Evolutionary conservation across 2,113 vertebrate species (phyloP).

Genomic region (Isurus oxyrinchus): DNA sequence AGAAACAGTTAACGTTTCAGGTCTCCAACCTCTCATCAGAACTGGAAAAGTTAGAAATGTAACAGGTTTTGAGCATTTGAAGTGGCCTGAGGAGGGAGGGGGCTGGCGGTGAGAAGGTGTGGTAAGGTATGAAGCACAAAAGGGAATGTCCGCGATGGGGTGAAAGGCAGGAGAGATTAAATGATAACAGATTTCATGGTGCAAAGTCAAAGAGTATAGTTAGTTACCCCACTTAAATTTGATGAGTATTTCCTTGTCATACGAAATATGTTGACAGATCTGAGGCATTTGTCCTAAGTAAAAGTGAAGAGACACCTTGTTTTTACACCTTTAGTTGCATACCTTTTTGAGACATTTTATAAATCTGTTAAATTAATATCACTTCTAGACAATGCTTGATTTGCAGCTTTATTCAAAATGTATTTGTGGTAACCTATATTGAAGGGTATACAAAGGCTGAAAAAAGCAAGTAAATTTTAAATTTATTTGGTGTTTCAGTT

Average conservation of each 20-base stretch:
- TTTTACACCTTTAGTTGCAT: background rate
- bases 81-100: too few species aligned
- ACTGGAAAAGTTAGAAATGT: too few species aligned
- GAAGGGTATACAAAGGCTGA: background rate
- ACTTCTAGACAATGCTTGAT: background rate
- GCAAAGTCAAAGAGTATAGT: background rate
- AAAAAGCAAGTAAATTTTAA: background rate
- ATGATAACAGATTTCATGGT: too few species aligned
- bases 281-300: background rate
- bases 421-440: background rate
- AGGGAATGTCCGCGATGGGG: too few species aligned
- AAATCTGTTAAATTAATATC: background rate
- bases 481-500: background rate
- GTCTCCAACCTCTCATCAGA: too few species aligned
- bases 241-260: background rate
- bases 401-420: background rate
- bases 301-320: background rate
- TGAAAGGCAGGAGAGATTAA: too few species aligned
- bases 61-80: too few species aligned
- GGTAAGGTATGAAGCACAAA: too few species aligned
- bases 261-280: background rate
- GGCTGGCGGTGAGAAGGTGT: too few species aligned
- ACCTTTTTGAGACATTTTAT: background rate
- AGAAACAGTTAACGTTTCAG: too few species aligned
- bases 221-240: conserved; percentile 37